Evolutionary conservation across 2,888 invertebrate species (phyloP).

Genomic region (Monoplex corrugatus): DNA sequence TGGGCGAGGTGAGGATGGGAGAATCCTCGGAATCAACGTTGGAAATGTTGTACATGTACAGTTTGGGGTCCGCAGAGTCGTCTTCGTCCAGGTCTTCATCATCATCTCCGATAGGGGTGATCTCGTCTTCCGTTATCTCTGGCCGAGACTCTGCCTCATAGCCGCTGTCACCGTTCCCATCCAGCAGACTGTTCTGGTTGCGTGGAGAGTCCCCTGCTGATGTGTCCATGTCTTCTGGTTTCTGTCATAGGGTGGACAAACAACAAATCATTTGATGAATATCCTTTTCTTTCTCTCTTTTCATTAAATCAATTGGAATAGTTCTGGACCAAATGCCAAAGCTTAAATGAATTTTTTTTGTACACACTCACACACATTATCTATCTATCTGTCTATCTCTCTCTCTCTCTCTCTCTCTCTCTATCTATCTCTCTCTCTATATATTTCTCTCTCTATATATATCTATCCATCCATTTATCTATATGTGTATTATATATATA

Average conservation of each 20-base stretch:
- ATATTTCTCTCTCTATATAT: no score
- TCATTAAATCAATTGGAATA: no score
- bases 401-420: no score
- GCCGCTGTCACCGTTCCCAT: conserved; percentile 74
- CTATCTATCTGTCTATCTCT: no score
- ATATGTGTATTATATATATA: no score
- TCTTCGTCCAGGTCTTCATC: conserved; percentile 35
- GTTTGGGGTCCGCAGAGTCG: background rate
- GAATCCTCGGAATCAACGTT: conserved; percentile 50
- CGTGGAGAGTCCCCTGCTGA: conserved; percentile 31
- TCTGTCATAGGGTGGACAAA: conserved; percentile 11
- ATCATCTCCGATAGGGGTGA: conserved; percentile 60
- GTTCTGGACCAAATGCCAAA: no score
- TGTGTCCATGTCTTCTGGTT: background rate
- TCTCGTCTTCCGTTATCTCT: conserved; percentile 62
- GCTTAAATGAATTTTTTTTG: no score
- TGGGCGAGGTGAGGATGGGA: conserved; percentile 46
- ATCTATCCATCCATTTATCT: no score
- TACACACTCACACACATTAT: no score
- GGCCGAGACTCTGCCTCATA: conserved; percentile 75
- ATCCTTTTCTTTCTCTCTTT: no score
- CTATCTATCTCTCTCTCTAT: no score
- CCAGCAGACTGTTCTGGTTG: conserved; percentile 44
- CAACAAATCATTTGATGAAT: no score
- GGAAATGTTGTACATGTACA: conserved; percentile 50